phyloP scores from a whole-genome alignment of 2,797 vertebrate species.

The Tapera naevia region DNA sequence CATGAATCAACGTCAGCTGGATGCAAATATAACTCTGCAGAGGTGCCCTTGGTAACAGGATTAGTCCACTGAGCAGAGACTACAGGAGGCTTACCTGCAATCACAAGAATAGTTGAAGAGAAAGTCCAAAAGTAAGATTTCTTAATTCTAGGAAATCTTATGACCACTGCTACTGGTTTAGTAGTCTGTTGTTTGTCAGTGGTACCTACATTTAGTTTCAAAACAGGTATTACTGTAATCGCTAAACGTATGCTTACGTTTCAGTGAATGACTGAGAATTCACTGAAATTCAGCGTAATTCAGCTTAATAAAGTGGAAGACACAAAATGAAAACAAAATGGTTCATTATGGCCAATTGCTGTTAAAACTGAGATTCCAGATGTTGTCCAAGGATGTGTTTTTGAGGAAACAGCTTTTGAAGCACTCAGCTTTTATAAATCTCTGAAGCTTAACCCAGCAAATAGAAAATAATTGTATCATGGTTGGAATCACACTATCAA shows the following conservation, averaged over 20 bases:
- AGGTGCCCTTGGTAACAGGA: slow-evolving; percentile 79
- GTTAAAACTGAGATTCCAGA: neutral
- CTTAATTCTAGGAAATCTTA: neutral
- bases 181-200: neutral
- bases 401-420: neutral
- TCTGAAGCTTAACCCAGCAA: neutral
- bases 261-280: neutral
- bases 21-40: slow-evolving; percentile 76
- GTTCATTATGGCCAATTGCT: neutral
- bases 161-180: rapidly evolving
- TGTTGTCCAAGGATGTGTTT: neutral
- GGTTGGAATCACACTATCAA: neutral
- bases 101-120: neutral
- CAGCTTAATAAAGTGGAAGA: neutral
- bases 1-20: slow-evolving; percentile 83
- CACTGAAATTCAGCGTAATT: neutral
- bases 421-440: neutral
- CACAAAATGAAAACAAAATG: neutral
- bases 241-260: rapidly evolving
- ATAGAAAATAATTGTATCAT: neutral
- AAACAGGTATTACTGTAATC: neutral
- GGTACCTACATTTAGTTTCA: neutral
- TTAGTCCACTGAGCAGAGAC: slow-evolving; percentile 9
- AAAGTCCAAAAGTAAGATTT: neutral
- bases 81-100: slow-evolving; percentile 43